Base-by-base conservation (phyloP, 2,888 invertebrate species). In the Drosophila tanythrix region DNA sequence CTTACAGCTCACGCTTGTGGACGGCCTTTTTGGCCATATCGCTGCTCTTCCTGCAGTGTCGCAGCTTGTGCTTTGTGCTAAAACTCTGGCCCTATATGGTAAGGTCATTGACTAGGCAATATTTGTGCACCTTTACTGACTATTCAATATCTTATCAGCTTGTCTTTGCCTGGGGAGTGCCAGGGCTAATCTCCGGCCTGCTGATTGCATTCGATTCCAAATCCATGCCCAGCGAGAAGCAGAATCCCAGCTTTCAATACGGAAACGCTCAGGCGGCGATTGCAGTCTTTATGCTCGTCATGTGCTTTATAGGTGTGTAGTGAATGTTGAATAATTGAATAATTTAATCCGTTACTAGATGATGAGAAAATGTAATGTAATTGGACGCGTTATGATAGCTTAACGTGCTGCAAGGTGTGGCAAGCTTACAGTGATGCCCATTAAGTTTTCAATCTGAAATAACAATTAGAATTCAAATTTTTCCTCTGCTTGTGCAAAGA, bases 1-100 rank as follows among this genome's bases (percentile, higher is more conserved):
- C 97, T 70, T 97, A 97, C 89, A 96, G 97, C 70, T 95, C 97
- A 57, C 94, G 98, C 70, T 94, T 98, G 61, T 98, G 97, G 97
- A 97, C 98, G 0, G 96, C 96, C 11, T 95, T 97, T 88, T 94
- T 98, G 67, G 97, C 98, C 2, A 94, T 97, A 40, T 95, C 96
- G 8, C 92, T 99, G 40, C 94, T 98, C 36, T 96, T 98, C 92
- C 93, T 98, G 63, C 95, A 97, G 93, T 96, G 96, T 72, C 95
- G 97, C 66, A 97, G 98, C 74, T 94, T 97, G 4, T 96, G 97
- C 88, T 97, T 96, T 92, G 96, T 98, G 66, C 93, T 97, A 35
- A 96, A 96, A 58, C 91, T 97, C 2, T 96, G 96, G 93, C 96
- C 96, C 0, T 94, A 95, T 85, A 95, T 96, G 92, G 94, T 95